phyloP scores from a whole-genome alignment of 2,797 vertebrate species.

The Pogoniulus pusillus region DNA sequence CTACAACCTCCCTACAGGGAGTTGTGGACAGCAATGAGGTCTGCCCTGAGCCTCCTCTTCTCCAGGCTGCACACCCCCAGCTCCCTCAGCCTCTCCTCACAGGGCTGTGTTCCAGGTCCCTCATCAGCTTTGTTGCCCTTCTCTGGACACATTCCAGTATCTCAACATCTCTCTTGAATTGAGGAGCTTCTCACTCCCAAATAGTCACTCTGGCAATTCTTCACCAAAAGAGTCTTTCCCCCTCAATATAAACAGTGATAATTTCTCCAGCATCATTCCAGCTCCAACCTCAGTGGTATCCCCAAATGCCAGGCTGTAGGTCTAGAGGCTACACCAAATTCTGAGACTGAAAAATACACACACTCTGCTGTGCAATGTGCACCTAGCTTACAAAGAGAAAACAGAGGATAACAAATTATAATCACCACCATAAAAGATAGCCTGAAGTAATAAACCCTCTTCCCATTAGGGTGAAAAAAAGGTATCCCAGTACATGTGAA shows the following conservation, averaged over 20 bases:
- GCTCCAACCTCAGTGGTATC: neutral
- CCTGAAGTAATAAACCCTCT: neutral
- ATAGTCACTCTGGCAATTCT: neutral
- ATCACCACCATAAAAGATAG: too few relatives aligned
- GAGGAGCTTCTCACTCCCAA: neutral
- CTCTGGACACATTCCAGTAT: too few relatives aligned
- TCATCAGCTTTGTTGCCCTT: too few relatives aligned
- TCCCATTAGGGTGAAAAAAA: neutral
- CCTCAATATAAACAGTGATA: neutral
- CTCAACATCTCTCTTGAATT: too few relatives aligned
- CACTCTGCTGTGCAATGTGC: neutral
- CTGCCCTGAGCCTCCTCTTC: too few relatives aligned
- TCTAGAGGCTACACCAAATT: neutral
- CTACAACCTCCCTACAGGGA: too few relatives aligned
- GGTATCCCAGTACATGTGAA: neutral
- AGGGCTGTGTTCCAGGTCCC: too few relatives aligned
- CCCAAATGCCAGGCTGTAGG: neutral
- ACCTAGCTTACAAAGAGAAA: neutral
- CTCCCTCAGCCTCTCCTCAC: too few relatives aligned
- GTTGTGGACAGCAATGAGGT: too few relatives aligned
- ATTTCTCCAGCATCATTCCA: neutral
- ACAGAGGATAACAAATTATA: neutral
- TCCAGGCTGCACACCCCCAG: too few relatives aligned
- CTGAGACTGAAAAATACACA: neutral
- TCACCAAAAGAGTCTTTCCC: neutral